Conservation (phyloP, 1,140 invertebrate species). For the Heliconius melpomene region DNA sequence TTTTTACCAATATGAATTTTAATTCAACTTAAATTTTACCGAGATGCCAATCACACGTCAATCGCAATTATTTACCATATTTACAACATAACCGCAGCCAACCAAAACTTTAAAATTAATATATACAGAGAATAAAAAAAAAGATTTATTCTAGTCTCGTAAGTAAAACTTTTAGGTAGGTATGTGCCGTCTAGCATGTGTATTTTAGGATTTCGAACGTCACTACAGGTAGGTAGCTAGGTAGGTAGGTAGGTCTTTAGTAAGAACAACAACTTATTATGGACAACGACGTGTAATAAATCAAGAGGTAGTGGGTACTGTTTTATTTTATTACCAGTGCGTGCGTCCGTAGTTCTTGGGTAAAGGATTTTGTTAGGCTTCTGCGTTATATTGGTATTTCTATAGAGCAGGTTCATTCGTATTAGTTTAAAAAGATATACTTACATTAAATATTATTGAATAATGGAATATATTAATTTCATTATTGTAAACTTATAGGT, state of each 20-base stretch:
- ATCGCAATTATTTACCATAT: neutral
- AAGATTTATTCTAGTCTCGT: neutral
- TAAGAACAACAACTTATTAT: slow-evolving; percentile 66
- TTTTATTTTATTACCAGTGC: slow-evolving; percentile 62
- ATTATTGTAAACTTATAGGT: too few relatives aligned
- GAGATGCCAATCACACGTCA: neutral
- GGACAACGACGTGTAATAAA: slow-evolving; percentile 61
- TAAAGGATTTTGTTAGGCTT: slow-evolving; percentile 7
- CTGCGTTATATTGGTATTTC: slow-evolving; percentile 10
- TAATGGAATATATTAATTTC: too few relatives aligned
- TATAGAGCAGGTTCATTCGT: too few relatives aligned
- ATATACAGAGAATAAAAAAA: neutral
- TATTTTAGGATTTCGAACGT: slow-evolving; percentile 36
- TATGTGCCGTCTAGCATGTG: slow-evolving; percentile 9
- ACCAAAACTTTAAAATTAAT: neutral
- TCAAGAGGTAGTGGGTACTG: slow-evolving; percentile 53
- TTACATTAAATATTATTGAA: too few relatives aligned
- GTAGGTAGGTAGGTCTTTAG: slow-evolving; percentile 24
- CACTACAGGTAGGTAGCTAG: slow-evolving; percentile 40
- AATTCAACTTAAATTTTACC: too few relatives aligned
- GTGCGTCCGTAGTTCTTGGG: slow-evolving; percentile 34
- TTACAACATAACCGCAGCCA: neutral
- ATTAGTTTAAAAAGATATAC: too few relatives aligned
- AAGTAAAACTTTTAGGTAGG: neutral
- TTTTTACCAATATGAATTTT: too few relatives aligned